Percentiles rank a stretch among this genome's conserved stretches.
phyloP scores from a whole-genome alignment of 2,888 invertebrate genomes.

The Dicyrtomina minuta region DNA sequence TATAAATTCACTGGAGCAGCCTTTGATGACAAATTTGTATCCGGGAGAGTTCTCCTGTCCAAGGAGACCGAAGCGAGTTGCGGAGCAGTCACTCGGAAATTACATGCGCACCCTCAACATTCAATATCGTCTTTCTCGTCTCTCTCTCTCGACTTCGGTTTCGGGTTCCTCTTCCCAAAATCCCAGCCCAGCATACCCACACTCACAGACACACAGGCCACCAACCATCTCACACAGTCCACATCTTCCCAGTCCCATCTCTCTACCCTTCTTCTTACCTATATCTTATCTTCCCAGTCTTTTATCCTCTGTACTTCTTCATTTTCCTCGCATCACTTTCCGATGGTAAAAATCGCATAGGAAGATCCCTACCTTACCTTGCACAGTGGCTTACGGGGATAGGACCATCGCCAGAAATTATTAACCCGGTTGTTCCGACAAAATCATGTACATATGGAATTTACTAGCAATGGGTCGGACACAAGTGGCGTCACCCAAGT shows the following conservation, averaged over 20 bases:
- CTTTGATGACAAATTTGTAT: slow-evolving; percentile 52
- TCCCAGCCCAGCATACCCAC: not conserved
- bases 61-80: slow-evolving; percentile 49
- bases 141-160: no score
- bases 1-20: slow-evolving; percentile 48
- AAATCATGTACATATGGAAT: no score
- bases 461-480: no score
- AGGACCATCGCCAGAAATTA: no score
- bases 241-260: slow-evolving; percentile 15
- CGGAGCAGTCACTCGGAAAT: slow-evolving; percentile 52
- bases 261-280: no score
- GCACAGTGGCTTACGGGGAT: no score
- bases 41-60: slow-evolving; percentile 43
- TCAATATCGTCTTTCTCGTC: slow-evolving; percentile 40
- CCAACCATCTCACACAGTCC: slow-evolving; percentile 24
- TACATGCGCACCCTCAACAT: slow-evolving; percentile 51
- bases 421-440: no score
- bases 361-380: no score
- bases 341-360: no score
- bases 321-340: not conserved
- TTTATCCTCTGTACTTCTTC: not conserved
- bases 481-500: no score
- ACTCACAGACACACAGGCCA: not conserved
- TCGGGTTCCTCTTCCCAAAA: not conserved
- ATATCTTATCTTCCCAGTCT: slow-evolving; percentile 19